These are phyloP conservation scores for Xerus rutilus DNA, from an alignment of 2,797 vertebrate species.

Conservation along the genomic window DNA sequence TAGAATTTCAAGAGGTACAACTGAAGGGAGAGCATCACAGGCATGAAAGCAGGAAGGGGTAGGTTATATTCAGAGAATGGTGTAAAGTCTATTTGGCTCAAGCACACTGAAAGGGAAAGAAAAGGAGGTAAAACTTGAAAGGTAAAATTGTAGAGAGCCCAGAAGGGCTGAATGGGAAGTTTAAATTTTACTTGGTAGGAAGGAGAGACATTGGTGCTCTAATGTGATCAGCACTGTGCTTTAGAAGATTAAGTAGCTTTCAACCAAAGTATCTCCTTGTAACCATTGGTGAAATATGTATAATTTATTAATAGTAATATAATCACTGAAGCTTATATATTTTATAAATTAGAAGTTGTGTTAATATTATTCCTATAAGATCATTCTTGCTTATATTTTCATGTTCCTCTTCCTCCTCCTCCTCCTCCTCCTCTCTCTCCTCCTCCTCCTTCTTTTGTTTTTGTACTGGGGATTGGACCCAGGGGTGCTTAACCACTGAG, in stretches of 20 bases:
- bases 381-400: neutral
- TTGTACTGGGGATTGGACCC: too few species aligned
- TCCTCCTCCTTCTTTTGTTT: too few species aligned
- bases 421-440: too few species aligned
- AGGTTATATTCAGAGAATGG: constrained; percentile 32
- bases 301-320: constrained; percentile 32
- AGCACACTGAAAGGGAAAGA: constrained; percentile 37
- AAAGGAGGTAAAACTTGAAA: constrained; percentile 35
- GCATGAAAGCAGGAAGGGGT: neutral
- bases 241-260: constrained; percentile 20
- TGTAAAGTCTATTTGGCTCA: neutral
- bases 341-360: constrained; percentile 27
- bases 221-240: neutral
- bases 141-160: neutral
- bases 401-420: too few species aligned
- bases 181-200: constrained; percentile 28
- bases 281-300: neutral
- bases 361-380: constrained; percentile 6
- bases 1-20: constrained; percentile 42
- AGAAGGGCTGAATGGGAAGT: neutral
- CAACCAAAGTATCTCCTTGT: neutral
- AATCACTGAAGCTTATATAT: neutral
- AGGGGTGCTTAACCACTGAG: too few species aligned
- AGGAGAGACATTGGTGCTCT: neutral
- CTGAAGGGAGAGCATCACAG: neutral